A percentile compares a stretch with the other conserved stretches of the same genome.
phyloP scores from a whole-genome alignment of 2,888 invertebrate species.

The Strigamia maritima region DNA sequence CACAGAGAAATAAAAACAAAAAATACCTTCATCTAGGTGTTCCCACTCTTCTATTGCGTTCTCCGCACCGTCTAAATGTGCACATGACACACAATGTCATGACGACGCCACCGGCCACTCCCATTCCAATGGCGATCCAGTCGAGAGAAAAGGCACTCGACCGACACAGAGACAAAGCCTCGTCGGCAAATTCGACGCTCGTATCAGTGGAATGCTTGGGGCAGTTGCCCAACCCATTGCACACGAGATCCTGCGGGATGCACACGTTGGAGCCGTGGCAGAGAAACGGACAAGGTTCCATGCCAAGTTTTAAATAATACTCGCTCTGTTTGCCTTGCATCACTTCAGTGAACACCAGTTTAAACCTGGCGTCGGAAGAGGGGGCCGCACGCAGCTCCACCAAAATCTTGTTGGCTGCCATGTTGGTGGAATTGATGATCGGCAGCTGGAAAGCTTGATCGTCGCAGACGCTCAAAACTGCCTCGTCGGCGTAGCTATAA shows the following conservation, averaged over 20 bases:
- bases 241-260: slow-evolving; percentile 76
- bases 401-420: slow-evolving; percentile 71
- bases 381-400: slow-evolving; percentile 48
- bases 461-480: slow-evolving; percentile 63
- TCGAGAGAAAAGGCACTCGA: slow-evolving; percentile 53
- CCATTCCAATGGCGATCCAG: slow-evolving; percentile 63
- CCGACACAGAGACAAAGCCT: slow-evolving; percentile 44
- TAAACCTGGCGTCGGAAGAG: slow-evolving; percentile 78
- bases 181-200: slow-evolving; percentile 43
- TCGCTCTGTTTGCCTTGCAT: slow-evolving; percentile 59
- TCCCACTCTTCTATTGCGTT: slow-evolving; percentile 22
- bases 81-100: slow-evolving; percentile 61
- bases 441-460: slow-evolving; percentile 57
- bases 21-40: slow-evolving; percentile 35
- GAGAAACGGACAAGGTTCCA: slow-evolving; percentile 74
- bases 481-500: slow-evolving; percentile 77
- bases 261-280: slow-evolving; percentile 79
- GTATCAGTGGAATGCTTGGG: slow-evolving; percentile 53
- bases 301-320: slow-evolving; percentile 35
- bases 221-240: slow-evolving; percentile 84
- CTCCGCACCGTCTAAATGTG: slow-evolving; percentile 60
- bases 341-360: slow-evolving; percentile 87
- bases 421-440: slow-evolving; percentile 63
- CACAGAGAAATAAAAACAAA: background rate
- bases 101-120: slow-evolving; percentile 60